A percentile compares a stretch with the other conserved stretches of the same genome.
Conservation (phyloP, 2,797 vertebrate genomes). For the Cichlasoma orientale region DNA sequence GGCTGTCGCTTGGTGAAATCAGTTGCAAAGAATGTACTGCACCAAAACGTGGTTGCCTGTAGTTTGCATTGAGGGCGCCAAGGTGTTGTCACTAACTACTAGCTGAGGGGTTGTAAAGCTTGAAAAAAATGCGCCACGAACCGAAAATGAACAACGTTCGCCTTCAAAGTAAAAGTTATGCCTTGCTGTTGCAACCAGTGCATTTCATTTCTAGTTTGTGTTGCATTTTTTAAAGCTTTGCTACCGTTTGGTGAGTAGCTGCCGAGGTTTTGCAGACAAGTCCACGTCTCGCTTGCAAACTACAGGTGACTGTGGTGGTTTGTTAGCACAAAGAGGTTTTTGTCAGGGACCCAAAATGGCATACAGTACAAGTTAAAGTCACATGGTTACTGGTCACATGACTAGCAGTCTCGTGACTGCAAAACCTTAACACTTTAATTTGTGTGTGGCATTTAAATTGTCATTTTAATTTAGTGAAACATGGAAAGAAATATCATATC, state of each 20-base stretch:
- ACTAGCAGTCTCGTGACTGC: no score
- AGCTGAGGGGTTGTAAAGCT: not conserved
- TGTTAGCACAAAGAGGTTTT: not conserved
- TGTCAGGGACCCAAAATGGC: no score
- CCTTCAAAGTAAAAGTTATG: not conserved
- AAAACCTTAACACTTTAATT: no score
- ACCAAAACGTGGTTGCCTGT: no score
- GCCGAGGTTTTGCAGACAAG: not conserved
- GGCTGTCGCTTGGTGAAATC: no score
- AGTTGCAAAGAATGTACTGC: no score
- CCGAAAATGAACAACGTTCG: not conserved
- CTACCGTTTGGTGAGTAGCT: not conserved
- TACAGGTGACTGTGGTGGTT: not conserved
- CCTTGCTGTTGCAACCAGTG: not conserved
- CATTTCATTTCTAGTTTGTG: not conserved
- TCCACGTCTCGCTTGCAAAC: not conserved
- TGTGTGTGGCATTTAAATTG: no score
- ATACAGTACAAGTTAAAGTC: no score
- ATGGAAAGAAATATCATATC: no score
- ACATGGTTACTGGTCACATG: no score
- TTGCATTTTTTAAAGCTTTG: not conserved
- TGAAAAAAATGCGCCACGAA: not conserved
- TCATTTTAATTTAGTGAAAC: no score
- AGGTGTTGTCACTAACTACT: not conserved
- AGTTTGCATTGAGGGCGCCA: not conserved